Base-by-base conservation (phyloP, 2,113 vertebrate species). In the Miniopterus natalensis region DNA sequence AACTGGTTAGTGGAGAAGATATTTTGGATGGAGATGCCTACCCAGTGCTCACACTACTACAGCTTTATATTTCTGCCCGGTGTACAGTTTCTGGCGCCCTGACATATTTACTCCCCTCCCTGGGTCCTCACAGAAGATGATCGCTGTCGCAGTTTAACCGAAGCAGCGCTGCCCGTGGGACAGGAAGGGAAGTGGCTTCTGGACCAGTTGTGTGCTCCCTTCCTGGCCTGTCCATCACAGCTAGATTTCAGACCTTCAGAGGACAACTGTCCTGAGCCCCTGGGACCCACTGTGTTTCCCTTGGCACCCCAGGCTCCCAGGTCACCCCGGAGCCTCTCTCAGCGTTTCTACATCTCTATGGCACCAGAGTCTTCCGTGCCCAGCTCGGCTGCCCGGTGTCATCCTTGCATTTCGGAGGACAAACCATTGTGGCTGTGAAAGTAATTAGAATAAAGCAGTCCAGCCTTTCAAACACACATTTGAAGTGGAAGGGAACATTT, bases 41-140 rank as follows among this genome's bases (percentile, higher is more conserved):
- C 25, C 14, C 29, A 18, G 2, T 14, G 17, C 31, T 68, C 6
- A 17, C 11, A 27, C 18, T 20, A 6, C 15, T 23, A 3, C 8
- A 40, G 15, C 29, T 79, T 59, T 66, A 27, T 55, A 3, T 75
- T 63, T 27, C 59, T n/a, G 49, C 70, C 8, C 40, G 18, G 21
- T 3, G 2, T 12, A 8, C 1, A 10, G 21, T 61, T 42, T 21
- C 8, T 61, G 36, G 7, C 3, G 2, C 49, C 7, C 9, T 3
- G 9, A 25, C 57, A 1, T n/a, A 2, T 1, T 2, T 23, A 0
- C 3, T 8, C 20, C 17, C 20, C 1, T 3, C 8, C 2, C 25
- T 51, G 18, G 55, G 40, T 40, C 61, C 90, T 55, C 25, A 0
- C 11, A 13, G 88, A 61, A 68, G 47, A 25, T 31, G 45, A 6